phyloP scores from a whole-genome alignment of 2,797 vertebrate genomes.

The Pampus argenteus region DNA sequence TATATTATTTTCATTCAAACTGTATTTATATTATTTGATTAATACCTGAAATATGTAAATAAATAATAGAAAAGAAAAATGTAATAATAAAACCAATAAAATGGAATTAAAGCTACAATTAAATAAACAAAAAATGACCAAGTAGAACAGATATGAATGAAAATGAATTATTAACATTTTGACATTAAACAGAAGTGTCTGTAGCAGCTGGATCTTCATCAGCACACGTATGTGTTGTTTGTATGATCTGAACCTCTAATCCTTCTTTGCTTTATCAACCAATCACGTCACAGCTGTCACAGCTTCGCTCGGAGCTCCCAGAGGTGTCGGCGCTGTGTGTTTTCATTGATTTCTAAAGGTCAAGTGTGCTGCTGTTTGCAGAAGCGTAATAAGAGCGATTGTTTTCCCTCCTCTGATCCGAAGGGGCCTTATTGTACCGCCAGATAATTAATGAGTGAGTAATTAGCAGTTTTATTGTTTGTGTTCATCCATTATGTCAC shows the following conservation, averaged over 20 bases:
- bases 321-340: constrained; percentile 9
- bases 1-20: not conserved
- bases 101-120: too few relatives aligned
- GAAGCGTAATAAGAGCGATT: constrained; percentile 42
- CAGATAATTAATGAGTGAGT: constrained; percentile 49
- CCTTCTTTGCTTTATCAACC: not conserved
- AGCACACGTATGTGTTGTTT: not conserved
- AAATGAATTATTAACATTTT: too few relatives aligned
- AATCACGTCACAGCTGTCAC: constrained; percentile 6
- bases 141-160: too few relatives aligned
- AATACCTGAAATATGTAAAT: too few relatives aligned
- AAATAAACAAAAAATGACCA: too few relatives aligned
- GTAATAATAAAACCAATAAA: too few relatives aligned
- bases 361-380: constrained; percentile 48
- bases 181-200: not conserved
- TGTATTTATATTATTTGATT: too few relatives aligned
- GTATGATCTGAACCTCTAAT: not conserved
- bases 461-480: constrained; percentile 63
- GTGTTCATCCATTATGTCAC: constrained; percentile 45
- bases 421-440: constrained; percentile 26
- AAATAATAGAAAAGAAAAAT: too few relatives aligned
- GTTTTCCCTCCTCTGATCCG: constrained; percentile 36
- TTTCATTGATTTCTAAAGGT: constrained; percentile 55
- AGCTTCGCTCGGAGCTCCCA: constrained; percentile 21
- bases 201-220: not conserved